phyloP scores from a whole-genome alignment of 2,113 vertebrate genomes.

The Dunckerocampus dactyliophorus region DNA sequence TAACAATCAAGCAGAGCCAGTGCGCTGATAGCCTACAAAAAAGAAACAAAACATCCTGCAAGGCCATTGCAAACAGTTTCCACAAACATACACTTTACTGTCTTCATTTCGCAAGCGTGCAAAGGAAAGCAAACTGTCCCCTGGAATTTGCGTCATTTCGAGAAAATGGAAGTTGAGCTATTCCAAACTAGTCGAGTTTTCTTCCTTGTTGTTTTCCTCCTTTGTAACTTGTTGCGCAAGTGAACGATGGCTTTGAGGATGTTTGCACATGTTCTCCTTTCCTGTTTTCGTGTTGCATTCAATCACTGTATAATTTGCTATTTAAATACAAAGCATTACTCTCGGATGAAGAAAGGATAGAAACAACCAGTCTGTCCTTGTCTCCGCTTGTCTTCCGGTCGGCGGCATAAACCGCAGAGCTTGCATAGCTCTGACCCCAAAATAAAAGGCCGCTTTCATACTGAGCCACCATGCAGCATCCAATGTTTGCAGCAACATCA shows the following conservation, averaged over 20 bases:
- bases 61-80: slow-evolving; percentile 10
- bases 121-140: slow-evolving; percentile 49
- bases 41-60: slow-evolving; percentile 12
- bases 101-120: background rate
- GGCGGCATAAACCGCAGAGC: slow-evolving; percentile 3
- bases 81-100: slow-evolving; percentile 38
- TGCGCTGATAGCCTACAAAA: slow-evolving; percentile 46
- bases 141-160: slow-evolving; percentile 46
- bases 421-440: background rate
- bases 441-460: background rate
- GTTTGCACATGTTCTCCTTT: slow-evolving; percentile 69
- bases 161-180: slow-evolving; percentile 26
- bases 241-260: slow-evolving; percentile 64
- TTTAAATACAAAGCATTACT: slow-evolving; percentile 74
- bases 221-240: slow-evolving; percentile 51
- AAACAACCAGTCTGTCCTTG: slow-evolving; percentile 52
- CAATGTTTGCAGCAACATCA: too few species aligned
- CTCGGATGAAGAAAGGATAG: slow-evolving; percentile 58
- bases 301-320: slow-evolving; percentile 60
- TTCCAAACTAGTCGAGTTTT: slow-evolving; percentile 37
- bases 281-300: slow-evolving; percentile 63
- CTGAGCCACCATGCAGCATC: too few species aligned
- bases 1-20: slow-evolving; percentile 26
- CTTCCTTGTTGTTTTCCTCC: slow-evolving; percentile 53
- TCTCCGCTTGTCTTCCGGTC: slow-evolving; percentile 8